Evolutionary conservation across 2,888 invertebrate genomes (phyloP).

Genomic region (Bugula neritina): DNA sequence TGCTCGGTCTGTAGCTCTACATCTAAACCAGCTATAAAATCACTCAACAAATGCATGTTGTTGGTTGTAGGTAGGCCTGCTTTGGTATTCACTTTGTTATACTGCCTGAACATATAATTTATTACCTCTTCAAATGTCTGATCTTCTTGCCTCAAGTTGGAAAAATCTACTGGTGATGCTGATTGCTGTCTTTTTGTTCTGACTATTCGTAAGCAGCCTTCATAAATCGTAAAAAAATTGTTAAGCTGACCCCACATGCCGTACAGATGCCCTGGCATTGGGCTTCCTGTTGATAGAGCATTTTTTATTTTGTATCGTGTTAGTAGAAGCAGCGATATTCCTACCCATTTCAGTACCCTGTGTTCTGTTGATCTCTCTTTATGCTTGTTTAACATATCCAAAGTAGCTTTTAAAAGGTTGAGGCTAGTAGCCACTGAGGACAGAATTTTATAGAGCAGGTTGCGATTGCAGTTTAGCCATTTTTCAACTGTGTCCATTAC

Average conservation of each 20-base stretch:
- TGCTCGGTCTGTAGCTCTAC: not conserved
- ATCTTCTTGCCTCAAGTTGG: not conserved
- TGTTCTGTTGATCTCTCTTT: not conserved
- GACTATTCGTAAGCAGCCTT: constrained; percentile 1
- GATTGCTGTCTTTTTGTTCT: not conserved
- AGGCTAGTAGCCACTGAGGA: not conserved
- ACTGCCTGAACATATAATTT: not conserved
- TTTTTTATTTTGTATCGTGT: not conserved
- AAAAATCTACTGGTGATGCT: not conserved
- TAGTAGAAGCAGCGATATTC: not conserved
- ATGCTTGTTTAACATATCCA: not conserved
- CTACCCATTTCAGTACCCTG: constrained; percentile 8
- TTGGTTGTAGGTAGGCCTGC: not conserved
- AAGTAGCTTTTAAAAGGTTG: not conserved
- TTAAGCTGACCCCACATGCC: not conserved
- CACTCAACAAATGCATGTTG: not conserved
- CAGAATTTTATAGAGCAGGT: not conserved
- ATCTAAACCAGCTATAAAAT: not conserved
- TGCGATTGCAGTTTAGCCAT: constrained; percentile 16
- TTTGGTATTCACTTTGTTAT: not conserved
- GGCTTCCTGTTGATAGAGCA: not conserved
- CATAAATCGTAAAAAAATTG: not conserved
- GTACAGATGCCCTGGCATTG: not conserved
- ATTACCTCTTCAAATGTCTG: not conserved
- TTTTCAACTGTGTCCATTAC: not conserved